Evolutionary conservation across 2,888 invertebrate genomes (phyloP), one percentile per base, ranked within the genome.

Genomic region (Drosophila fulvimacula): DNA sequence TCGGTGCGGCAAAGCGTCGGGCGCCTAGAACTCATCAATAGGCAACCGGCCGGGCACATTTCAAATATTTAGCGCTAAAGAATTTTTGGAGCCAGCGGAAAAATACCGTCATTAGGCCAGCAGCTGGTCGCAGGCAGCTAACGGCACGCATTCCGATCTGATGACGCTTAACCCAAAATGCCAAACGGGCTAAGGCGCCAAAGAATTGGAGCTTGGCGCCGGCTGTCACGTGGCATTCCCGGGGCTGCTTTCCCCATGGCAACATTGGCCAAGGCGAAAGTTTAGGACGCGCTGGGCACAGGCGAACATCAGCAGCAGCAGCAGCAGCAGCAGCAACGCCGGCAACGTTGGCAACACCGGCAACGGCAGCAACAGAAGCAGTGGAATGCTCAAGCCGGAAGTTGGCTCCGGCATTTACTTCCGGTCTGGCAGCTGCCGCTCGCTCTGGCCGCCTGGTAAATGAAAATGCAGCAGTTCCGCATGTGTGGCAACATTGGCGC

Each of bases 101-200:
- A 90, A 91, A 91, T 91, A 90, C 91, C 89, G 90, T 82, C 88
- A 90, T 89, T 86, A 90, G 91, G 91, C 89, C 82, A 90, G 81
- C 91, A 91, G 91, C 77, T 81, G 61, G 9, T 13, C 51, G 56
- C 75, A 80, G 65, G 70, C 69, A 59, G 70, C 49, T 41, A 69
- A 69, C 73, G 60, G 30, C 17, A 48, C 73, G 71, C 75, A 83
- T 84, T 78, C 73, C 73, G 38, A 85, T 73, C 63, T 56, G 84
- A 82, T 82, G 82, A 86, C 81, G 87, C 68, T 69, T 55, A 38
- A 21, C 30, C 57, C 36, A 57, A 63, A 62, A 56, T 34, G 32
- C 21, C 56, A 24, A 32, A 41, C 10, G 32, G 24, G 38, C 41
- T 38, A 24, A 62, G 34, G n/a, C 46, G 9, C 17, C n/a, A 11